phyloP scores from a whole-genome alignment of 2,888 invertebrate genomes.

The Cyrtodaria siliqua region DNA sequence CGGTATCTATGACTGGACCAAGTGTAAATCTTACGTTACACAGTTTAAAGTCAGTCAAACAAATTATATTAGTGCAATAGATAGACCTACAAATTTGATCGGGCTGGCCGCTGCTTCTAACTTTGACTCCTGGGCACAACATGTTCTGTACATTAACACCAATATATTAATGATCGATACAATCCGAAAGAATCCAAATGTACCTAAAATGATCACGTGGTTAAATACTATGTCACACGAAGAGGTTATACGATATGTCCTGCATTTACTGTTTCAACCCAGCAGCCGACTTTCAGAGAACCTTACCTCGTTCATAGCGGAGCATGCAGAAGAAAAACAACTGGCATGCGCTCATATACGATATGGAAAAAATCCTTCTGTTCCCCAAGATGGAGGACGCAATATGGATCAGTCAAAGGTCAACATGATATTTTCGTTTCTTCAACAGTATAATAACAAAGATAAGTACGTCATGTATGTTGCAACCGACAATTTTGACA shows the following conservation, averaged over 20 bases:
- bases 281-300: not conserved
- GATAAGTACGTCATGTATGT: constrained; percentile 30
- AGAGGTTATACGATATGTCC: constrained; percentile 10
- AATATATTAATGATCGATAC: constrained; percentile 8
- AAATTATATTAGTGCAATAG: not conserved
- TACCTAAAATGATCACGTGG: constrained; percentile 18
- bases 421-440: constrained; percentile 12
- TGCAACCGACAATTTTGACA: constrained; percentile 40
- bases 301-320: not conserved
- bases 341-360: constrained; percentile 49
- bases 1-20: constrained; percentile 38
- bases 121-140: not conserved
- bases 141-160: constrained; percentile 1
- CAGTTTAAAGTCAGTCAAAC: not conserved
- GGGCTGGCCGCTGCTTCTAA: not conserved
- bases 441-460: constrained; percentile 9
- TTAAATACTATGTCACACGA: constrained; percentile 3
- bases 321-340: not conserved
- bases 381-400: constrained; percentile 20
- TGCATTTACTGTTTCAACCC: constrained; percentile 26
- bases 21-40: constrained; percentile 5
- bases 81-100: not conserved
- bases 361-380: constrained; percentile 39
- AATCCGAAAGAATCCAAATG: constrained; percentile 9
- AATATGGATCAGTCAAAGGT: constrained; percentile 18